These are phyloP conservation scores for Dolichoris vasculosae DNA, from an alignment of 1,140 invertebrate genomes.

Conservation along the genomic window DNA sequence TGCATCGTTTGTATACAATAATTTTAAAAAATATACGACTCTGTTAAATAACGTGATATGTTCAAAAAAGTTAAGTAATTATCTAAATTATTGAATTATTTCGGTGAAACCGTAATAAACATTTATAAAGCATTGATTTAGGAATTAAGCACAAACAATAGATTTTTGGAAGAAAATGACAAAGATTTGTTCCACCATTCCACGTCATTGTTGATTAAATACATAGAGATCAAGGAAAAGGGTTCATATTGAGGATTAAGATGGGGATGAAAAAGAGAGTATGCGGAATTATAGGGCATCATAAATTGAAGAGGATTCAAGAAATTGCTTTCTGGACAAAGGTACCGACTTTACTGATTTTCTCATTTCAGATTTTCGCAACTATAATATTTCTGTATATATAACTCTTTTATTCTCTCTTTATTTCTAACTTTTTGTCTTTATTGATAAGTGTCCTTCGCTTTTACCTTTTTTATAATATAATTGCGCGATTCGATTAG, in stretches of 20 bases:
- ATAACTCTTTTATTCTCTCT: not conserved
- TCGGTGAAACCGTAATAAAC: not conserved
- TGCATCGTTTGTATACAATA: too few species aligned
- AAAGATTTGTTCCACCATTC: too few species aligned
- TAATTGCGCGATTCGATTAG: too few species aligned
- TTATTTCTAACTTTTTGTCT: not conserved
- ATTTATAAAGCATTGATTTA: not conserved
- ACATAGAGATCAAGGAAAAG: conserved; percentile 32
- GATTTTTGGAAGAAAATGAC: not conserved
- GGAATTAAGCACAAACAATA: not conserved
- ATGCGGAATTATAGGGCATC: conserved; percentile 23
- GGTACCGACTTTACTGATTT: conserved; percentile 59
- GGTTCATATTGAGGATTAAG: conserved; percentile 53
- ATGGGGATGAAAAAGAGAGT: not conserved
- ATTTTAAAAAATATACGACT: too few species aligned
- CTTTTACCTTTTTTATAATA: too few species aligned
- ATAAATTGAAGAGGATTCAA: conserved; percentile 58
- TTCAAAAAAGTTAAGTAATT: too few species aligned
- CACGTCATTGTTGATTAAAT: not conserved
- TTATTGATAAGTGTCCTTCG: not conserved
- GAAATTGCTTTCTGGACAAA: conserved; percentile 58
- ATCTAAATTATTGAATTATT: not conserved
- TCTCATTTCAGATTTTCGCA: conserved; percentile 58
- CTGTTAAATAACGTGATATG: too few species aligned
- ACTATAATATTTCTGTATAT: conserved; percentile 23